These are phyloP conservation scores for Orthonevra nobilis DNA, from an alignment of 2,888 invertebrate genomes.

Conservation along the genomic window DNA sequence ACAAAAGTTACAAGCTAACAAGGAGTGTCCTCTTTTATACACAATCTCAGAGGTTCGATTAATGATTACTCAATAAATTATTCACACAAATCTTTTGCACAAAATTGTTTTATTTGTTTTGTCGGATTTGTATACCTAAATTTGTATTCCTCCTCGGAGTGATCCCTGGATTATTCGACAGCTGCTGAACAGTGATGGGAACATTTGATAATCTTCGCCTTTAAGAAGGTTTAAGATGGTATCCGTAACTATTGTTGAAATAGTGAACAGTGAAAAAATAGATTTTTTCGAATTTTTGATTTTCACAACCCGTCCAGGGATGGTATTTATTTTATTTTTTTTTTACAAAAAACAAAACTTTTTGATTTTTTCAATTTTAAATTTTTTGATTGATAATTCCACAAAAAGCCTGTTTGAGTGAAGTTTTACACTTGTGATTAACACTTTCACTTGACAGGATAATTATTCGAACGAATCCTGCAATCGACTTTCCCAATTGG, in stretches of 20 bases:
- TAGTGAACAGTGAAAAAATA: constrained; percentile 11
- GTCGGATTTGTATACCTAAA: constrained; percentile 32
- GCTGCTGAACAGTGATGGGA: constrained; percentile 4
- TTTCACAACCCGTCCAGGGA: too few relatives aligned
- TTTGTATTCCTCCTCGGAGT: constrained; percentile 46
- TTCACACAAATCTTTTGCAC: constrained; percentile 56
- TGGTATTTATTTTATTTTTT: too few relatives aligned
- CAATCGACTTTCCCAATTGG: constrained; percentile 17
- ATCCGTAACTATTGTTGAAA: constrained; percentile 50
- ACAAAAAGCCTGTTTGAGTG: too few relatives aligned
- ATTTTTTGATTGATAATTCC: too few relatives aligned
- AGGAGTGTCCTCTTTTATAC: constrained; percentile 45
- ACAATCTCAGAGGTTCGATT: constrained; percentile 59
- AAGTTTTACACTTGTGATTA: too few relatives aligned
- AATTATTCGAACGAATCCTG: too few relatives aligned
- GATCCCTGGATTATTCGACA: constrained; percentile 46
- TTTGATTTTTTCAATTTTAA: too few relatives aligned
- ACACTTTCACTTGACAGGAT: too few relatives aligned
- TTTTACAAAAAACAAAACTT: too few relatives aligned
- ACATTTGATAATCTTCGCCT: neutral
- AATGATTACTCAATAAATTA: constrained; percentile 66
- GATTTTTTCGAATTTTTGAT: too few relatives aligned
- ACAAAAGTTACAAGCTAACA: neutral
- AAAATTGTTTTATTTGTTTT: constrained; percentile 55
- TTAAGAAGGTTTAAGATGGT: constrained; percentile 40